A percentile compares a stretch with the other conserved stretches of the same genome.
phyloP scores from a whole-genome alignment of 2,113 vertebrate genomes.

The Cisticola juncidis region DNA sequence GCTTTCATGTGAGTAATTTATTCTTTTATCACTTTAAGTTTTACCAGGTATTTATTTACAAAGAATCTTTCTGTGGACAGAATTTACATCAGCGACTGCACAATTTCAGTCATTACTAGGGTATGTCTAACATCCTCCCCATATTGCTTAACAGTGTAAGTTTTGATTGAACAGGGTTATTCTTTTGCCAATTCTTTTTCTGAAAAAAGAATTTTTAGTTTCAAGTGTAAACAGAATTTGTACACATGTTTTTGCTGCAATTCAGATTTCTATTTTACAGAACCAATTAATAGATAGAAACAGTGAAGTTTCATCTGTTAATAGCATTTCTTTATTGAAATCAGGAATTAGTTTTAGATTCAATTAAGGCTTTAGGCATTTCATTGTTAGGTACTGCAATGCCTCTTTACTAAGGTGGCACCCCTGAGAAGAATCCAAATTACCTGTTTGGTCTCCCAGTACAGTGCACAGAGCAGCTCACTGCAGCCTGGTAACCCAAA shows the following conservation, averaged over 20 bases:
- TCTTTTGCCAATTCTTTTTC: constrained; percentile 20
- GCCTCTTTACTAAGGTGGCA: background rate
- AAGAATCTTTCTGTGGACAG: constrained; percentile 2
- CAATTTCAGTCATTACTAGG: background rate
- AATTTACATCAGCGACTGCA: constrained; percentile 15
- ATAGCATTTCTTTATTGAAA: background rate
- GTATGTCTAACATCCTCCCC: background rate
- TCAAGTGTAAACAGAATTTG: constrained; percentile 3
- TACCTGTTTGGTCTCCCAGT: background rate
- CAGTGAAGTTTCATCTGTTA: background rate
- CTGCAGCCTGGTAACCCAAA: background rate
- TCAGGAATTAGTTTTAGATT: background rate
- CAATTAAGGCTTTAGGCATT: background rate
- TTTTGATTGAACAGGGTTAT: background rate
- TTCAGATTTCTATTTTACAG: background rate
- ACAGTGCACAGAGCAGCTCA: background rate
- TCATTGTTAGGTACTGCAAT: background rate
- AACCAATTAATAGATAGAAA: background rate
- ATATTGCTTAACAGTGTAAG: background rate
- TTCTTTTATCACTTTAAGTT: constrained; percentile 40
- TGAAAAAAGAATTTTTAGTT: constrained; percentile 1
- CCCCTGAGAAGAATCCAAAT: background rate
- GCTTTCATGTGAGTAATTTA: constrained; percentile 52
- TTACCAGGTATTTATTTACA: constrained; percentile 48
- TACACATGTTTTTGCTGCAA: background rate